These are phyloP conservation scores for Drosophila paulistorum DNA, from an alignment of 1,140 invertebrate genomes.

Conservation along the genomic window DNA sequence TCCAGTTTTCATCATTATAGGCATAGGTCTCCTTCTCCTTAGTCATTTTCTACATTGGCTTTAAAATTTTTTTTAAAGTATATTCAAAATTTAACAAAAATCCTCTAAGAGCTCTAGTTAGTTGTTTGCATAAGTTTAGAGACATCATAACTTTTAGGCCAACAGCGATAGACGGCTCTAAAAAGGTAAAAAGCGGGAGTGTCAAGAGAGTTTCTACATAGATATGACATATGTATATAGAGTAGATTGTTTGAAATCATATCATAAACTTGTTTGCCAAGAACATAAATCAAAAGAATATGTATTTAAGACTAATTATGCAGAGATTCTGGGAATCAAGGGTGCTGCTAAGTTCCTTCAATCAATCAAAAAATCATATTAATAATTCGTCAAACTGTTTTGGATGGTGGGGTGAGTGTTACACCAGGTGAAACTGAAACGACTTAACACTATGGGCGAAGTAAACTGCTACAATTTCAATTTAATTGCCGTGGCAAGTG, in stretches of 20 bases:
- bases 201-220: too few species aligned
- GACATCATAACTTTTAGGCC: too few species aligned
- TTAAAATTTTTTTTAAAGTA: background rate
- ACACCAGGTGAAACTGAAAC: background rate
- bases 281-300: too few species aligned
- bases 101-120: background rate
- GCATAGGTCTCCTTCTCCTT: too few species aligned
- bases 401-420: too few species aligned
- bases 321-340: background rate
- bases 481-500: constrained; percentile 47
- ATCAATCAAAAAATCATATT: constrained; percentile 2
- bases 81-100: background rate
- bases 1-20: background rate
- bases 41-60: background rate
- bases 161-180: too few species aligned
- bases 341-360: background rate
- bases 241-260: too few species aligned
- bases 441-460: background rate
- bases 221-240: too few species aligned
- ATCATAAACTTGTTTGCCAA: too few species aligned
- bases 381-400: background rate
- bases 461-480: constrained; percentile 33
- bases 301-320: background rate
- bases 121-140: background rate
- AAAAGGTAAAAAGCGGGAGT: too few species aligned